phyloP scores from a whole-genome alignment of 2,113 vertebrate species.

The Oreochromis spilurus region DNA sequence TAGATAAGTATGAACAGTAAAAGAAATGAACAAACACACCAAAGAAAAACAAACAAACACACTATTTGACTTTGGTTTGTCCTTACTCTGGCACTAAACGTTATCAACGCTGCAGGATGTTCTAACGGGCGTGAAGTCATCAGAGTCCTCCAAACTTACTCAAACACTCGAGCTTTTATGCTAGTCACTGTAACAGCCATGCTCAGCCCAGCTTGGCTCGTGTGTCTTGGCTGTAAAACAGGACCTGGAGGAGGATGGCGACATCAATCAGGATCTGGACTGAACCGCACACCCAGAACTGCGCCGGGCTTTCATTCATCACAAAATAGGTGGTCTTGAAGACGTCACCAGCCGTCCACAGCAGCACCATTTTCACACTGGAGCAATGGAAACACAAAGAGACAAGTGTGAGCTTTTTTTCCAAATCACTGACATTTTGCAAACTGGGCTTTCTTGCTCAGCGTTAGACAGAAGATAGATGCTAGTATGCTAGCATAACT shows the following conservation, averaged over 20 bases:
- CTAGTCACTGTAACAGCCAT: accelerated
- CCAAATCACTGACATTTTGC: neutral
- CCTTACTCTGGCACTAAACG: neutral
- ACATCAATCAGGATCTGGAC: conserved; percentile 76
- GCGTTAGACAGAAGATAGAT: neutral
- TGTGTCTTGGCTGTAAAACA: conserved; percentile 61
- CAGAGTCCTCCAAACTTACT: neutral
- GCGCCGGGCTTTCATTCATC: conserved; percentile 72
- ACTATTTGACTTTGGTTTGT: neutral
- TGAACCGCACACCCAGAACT: conserved; percentile 76
- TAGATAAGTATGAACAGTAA: neutral
- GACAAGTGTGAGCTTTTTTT: neutral
- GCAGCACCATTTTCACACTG: conserved; percentile 81
- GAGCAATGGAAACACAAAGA: neutral
- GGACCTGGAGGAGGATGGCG: conserved; percentile 77
- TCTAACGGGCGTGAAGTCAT: neutral
- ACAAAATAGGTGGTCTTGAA: conserved; percentile 81
- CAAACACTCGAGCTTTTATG: neutral
- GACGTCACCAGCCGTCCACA: conserved; percentile 77
- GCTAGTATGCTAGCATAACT: neutral
- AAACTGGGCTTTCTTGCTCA: neutral
- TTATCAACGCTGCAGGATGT: neutral
- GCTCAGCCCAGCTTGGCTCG: conserved; percentile 69
- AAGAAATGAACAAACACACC: neutral
- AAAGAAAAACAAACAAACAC: neutral